Evolutionary conservation across 2,888 invertebrate species (phyloP), one percentile per base, ranked within the genome.

Genomic region (Villa cingulata): DNA sequence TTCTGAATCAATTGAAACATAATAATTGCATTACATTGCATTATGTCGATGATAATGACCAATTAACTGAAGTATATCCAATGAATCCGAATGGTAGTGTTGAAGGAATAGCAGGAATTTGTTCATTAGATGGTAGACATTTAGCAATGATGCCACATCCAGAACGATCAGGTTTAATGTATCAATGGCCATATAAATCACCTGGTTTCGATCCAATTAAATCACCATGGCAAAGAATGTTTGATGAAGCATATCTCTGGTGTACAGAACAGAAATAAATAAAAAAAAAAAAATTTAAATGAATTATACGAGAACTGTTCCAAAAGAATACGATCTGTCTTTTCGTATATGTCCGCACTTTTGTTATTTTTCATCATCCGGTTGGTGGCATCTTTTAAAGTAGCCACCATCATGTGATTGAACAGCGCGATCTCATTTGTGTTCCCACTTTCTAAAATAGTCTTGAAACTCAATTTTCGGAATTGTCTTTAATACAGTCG

Each of bases 91-190:
- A 94, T 65, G 92, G 94, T 50, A 89, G 88, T 62, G 71, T 57
- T 2, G 81, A 74, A 57, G 95, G 91, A 19, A 76, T 94, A 53
- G 96, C 96, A 20, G 95, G 86, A 15, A 70, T 97, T 47, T 86
- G 91, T 57, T 96, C 96, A 0, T 61, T 66, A 2, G 84, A 96
- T 71, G 97, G 96, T 0, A 80, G 96, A 5, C 96, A 97, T 70
- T 74, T 96, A 57, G 97, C 95, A 1, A 79, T 97, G 78, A 98
- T 98, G 97, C 97, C 97, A 3, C 97, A 98, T 73, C 96, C 97
- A 0, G 97, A 98, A 71, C 78, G 96, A 52, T 90, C 89, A 62
- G 80, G 86, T 51, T 75, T 86, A 57, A 79, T 82, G 56, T 94
- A 90, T 85, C 95, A 96, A 68, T 90, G 92, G 81, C 83, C 92